phyloP scores from a whole-genome alignment of 2,797 vertebrate species.

The Telmatherina bonti region DNA sequence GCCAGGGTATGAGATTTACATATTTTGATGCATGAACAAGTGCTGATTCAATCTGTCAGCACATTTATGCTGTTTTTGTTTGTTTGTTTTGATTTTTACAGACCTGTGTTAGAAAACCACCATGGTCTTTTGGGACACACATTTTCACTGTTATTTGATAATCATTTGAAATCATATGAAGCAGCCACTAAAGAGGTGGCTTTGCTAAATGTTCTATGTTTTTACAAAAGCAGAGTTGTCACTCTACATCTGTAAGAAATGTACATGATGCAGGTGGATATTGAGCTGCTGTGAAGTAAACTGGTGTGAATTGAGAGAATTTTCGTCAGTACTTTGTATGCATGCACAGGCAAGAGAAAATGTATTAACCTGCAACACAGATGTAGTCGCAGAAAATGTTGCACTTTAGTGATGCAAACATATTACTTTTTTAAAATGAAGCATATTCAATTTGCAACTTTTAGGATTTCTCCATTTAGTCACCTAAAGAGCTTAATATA shows the following conservation, averaged over 20 bases:
- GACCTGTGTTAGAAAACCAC: background rate
- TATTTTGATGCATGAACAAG: background rate
- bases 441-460: conserved; percentile 10
- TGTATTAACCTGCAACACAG: background rate
- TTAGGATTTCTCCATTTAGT: conserved; percentile 28
- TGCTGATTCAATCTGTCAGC: background rate
- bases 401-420: too few relatives aligned
- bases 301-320: background rate
- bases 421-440: too few relatives aligned
- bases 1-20: conserved; percentile 4
- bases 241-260: background rate
- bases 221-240: conserved; percentile 6
- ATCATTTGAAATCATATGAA: too few relatives aligned
- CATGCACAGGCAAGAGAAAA: background rate
- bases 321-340: background rate
- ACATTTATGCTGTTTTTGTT: background rate
- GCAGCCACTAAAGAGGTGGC: background rate
- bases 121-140: background rate
- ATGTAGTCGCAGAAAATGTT: background rate
- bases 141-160: background rate
- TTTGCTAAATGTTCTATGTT: conserved; percentile 1
- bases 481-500: conserved; percentile 31
- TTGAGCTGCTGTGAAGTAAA: background rate
- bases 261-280: background rate
- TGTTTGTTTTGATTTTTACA: background rate